phyloP scores from a whole-genome alignment of 1,140 invertebrate species.

The Aphelenchoides fujianensis region DNA sequence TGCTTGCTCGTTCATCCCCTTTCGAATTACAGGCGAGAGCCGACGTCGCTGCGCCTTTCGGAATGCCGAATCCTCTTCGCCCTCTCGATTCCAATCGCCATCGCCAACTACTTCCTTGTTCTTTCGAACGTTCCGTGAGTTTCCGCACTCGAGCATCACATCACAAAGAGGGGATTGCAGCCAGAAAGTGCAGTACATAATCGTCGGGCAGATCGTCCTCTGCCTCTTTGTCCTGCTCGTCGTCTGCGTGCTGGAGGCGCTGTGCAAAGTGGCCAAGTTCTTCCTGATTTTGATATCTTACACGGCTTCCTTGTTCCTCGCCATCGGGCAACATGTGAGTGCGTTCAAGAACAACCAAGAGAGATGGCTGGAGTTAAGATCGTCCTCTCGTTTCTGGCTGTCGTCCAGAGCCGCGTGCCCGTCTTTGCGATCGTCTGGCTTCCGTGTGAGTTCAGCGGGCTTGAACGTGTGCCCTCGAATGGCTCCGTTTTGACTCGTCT shows the following conservation, averaged over 20 bases:
- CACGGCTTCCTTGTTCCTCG: constrained; percentile 51
- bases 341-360: constrained; percentile 18
- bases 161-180: constrained; percentile 26
- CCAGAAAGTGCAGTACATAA: constrained; percentile 44
- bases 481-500: constrained; percentile 11
- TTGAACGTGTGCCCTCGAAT: neutral
- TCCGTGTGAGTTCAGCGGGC: constrained; percentile 42
- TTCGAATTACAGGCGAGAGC: constrained; percentile 28
- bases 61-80: constrained; percentile 55
- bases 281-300: constrained; percentile 51
- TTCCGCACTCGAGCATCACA: neutral
- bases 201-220: constrained; percentile 38
- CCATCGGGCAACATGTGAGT: constrained; percentile 61
- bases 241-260: constrained; percentile 51
- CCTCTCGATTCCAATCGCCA: constrained; percentile 43
- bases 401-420: constrained; percentile 45
- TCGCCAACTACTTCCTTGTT: constrained; percentile 52
- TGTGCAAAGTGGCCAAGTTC: constrained; percentile 40
- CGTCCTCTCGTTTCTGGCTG: constrained; percentile 54
- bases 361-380: too few relatives aligned
- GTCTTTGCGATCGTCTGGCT: constrained; percentile 60
- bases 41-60: constrained; percentile 50
- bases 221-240: constrained; percentile 40
- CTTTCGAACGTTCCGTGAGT: constrained; percentile 47
- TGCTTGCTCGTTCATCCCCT: neutral